Conservation (phyloP, 2,797 vertebrate species). For the Sebastes matsubarae region DNA sequence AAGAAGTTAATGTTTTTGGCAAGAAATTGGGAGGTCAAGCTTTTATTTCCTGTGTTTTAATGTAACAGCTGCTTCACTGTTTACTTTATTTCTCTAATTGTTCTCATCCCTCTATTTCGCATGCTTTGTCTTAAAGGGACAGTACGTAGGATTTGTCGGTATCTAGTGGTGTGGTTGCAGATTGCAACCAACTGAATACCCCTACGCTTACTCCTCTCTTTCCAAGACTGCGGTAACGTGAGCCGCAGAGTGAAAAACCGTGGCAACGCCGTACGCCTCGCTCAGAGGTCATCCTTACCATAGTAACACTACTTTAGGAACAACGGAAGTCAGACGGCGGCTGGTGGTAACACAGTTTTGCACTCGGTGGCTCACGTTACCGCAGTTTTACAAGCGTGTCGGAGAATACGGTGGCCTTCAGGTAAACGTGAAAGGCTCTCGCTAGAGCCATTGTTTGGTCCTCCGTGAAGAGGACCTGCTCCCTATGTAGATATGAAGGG, state of each 20-base stretch:
- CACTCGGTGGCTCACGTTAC: background rate
- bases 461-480: too few relatives aligned
- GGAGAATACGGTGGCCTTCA: too few relatives aligned
- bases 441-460: rapidly evolving
- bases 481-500: too few relatives aligned
- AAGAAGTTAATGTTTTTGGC: background rate
- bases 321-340: rapidly evolving
- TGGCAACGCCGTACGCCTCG: too few relatives aligned
- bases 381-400: background rate
- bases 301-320: background rate
- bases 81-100: background rate
- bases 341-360: background rate
- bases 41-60: background rate
- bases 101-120: background rate
- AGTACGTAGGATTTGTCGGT: background rate
- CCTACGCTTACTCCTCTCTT: rapidly evolving
- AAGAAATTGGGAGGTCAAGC: background rate
- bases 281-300: too few relatives aligned
- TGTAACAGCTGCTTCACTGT: background rate
- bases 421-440: background rate
- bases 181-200: rapidly evolving
- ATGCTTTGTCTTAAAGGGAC: background rate
- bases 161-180: too few relatives aligned
- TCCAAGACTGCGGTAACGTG: too few relatives aligned
- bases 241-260: too few relatives aligned